phyloP scores from a whole-genome alignment of 2,888 invertebrate species.

The Camponotus fellah region DNA sequence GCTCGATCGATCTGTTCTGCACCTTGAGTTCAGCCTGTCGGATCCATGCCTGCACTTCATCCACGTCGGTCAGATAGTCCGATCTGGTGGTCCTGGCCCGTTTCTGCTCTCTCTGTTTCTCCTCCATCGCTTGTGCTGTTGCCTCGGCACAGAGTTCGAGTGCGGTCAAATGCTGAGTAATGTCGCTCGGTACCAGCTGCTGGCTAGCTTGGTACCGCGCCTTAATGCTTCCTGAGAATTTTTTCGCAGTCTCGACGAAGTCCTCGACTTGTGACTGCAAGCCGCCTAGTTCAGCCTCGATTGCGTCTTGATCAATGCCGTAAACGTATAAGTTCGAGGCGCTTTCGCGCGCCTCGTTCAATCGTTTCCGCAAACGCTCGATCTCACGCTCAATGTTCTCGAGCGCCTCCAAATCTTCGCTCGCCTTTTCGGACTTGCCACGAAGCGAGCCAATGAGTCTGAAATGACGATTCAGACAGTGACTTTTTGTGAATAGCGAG shows the following conservation, averaged over 20 bases:
- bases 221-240: constrained; percentile 84
- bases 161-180: constrained; percentile 93
- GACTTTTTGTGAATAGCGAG: constrained; percentile 1
- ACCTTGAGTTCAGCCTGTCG: constrained; percentile 94
- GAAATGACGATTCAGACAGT: constrained; percentile 61
- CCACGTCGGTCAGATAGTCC: constrained; percentile 93
- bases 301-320: constrained; percentile 90
- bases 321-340: constrained; percentile 90
- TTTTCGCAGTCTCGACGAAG: constrained; percentile 81
- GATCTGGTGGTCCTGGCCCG: constrained; percentile 93
- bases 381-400: constrained; percentile 91
- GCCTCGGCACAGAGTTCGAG: constrained; percentile 94
- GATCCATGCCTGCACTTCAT: constrained; percentile 94
- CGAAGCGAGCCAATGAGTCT: constrained; percentile 94
- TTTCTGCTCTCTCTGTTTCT: constrained; percentile 95
- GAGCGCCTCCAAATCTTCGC: constrained; percentile 92
- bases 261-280: constrained; percentile 85
- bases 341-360: constrained; percentile 87
- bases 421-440: constrained; percentile 92
- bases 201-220: constrained; percentile 86
- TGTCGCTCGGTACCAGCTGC: constrained; percentile 89
- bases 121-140: constrained; percentile 93
- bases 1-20: constrained; percentile 93
- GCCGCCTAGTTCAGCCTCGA: constrained; percentile 88
- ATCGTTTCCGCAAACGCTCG: constrained; percentile 89